phyloP scores from a whole-genome alignment of 1,140 invertebrate species.

The Micrasema minimum region DNA sequence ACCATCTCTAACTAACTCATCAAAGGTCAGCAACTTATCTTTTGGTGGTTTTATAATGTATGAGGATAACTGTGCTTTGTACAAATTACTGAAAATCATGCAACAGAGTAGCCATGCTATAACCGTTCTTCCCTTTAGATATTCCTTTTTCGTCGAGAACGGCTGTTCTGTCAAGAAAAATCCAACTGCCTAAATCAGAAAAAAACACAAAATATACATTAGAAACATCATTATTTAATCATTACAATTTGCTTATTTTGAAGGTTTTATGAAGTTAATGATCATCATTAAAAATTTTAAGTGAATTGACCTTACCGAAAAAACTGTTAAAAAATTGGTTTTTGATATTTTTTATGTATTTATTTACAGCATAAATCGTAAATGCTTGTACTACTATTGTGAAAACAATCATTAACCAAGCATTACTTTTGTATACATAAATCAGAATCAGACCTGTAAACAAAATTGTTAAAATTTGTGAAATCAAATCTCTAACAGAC shows the following conservation, averaged over 20 bases:
- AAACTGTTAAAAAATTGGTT: too few relatives aligned
- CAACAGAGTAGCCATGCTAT: slow-evolving; percentile 20
- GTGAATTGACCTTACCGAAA: too few relatives aligned
- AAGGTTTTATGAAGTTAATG: too few relatives aligned
- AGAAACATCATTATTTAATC: too few relatives aligned
- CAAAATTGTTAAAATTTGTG: not conserved
- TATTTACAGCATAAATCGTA: too few relatives aligned
- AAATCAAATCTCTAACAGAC: not conserved
- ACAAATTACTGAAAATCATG: slow-evolving; percentile 3
- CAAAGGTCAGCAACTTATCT: not conserved
- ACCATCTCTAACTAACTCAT: slow-evolving; percentile 6
- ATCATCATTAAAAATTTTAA: too few relatives aligned
- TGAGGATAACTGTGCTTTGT: slow-evolving; percentile 17
- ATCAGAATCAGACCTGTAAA: not conserved
- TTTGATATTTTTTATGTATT: too few relatives aligned
- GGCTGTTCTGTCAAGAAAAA: slow-evolving; percentile 11
- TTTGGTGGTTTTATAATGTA: slow-evolving; percentile 13
- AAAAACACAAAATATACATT: too few relatives aligned
- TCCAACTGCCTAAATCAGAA: slow-evolving; percentile 2
- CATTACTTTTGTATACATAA: not conserved
- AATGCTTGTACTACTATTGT: too few relatives aligned
- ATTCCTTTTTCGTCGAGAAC: too few relatives aligned
- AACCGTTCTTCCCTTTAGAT: too few relatives aligned
- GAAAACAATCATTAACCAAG: slow-evolving; percentile 1
- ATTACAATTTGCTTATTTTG: too few relatives aligned